Base-by-base conservation (phyloP, 2,888 invertebrate genomes). In the Eubasilissa splendida region DNA sequence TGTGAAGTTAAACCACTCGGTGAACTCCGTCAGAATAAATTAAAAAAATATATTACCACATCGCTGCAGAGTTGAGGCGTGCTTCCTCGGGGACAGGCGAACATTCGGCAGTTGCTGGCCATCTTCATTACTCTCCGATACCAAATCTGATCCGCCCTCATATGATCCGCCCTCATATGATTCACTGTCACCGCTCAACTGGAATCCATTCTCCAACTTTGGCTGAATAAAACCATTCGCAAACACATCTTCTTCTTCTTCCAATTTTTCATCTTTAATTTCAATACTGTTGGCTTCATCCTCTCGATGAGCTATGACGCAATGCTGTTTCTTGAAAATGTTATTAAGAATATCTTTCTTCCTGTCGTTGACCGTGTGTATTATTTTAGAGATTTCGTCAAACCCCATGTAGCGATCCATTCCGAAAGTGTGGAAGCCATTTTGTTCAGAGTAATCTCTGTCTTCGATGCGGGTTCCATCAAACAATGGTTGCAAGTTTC, bases 41-140 rank as follows among this genome's bases (percentile, higher is more conserved):
- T 70, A 3, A 33, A 33, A 11, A 4, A 75, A 59, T 42, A 42
- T 75, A 63, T 75, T 66, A 83, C 84, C 83, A 52, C 83, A 84
- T 74, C 84, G 77, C 63, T 81, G 81, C 42, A 84, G 52, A 33
- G 84, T 84, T 53, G 84, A 84, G 42, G 83, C 82, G 22, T 84
- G 83, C 56, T 84, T 84, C 42, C 84, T 77, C 4, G 84, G 84
- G 0, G 84, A 84, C 11, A 83, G 71, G 4, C 84, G 81, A 33
- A 84, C 68, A 75, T 82, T 84, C 10, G 79, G 33, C 50, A 54
- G 50, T 60, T 42, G 59, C n/a, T 4, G 63, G 9, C 50, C 66
- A 50, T 76, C 76, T 60, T 59, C 63, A 50, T 53, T 54, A 12
- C 74, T 68, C 12, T 77, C 56, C 1, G 50, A n/a, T 42, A 68